Percentiles rank a stretch among this genome's conserved stretches.
Conservation (phyloP, 2,113 vertebrate genomes). For the Eubucco bourcierii region DNA sequence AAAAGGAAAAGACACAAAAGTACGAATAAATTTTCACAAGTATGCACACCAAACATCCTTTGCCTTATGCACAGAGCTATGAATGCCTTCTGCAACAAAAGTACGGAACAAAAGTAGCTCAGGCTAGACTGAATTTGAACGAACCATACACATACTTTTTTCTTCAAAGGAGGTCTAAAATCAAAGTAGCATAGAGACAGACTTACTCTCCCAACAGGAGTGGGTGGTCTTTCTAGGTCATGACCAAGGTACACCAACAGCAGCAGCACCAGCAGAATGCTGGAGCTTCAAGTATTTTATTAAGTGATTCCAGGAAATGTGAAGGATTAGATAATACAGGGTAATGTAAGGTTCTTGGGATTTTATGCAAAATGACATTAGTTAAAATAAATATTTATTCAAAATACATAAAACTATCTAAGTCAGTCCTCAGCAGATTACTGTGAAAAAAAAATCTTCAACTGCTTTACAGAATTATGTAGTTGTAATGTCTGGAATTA, state of each 20-base stretch:
- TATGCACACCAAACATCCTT: background rate
- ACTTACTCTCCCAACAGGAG: conserved; percentile 52
- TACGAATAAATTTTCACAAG: background rate
- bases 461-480: background rate
- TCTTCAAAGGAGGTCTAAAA: conserved; percentile 59
- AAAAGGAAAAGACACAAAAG: background rate
- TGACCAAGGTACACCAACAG: conserved; percentile 9
- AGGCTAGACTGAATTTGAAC: background rate
- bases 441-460: background rate
- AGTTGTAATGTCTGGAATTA: background rate
- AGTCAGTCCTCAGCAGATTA: background rate
- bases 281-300: background rate
- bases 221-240: conserved; percentile 73
- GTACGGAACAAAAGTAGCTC: background rate
- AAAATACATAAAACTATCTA: background rate
- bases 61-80: background rate
- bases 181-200: background rate
- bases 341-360: background rate
- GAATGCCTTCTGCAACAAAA: background rate
- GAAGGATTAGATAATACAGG: background rate
- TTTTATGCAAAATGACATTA: background rate
- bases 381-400: background rate
- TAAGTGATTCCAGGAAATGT: background rate
- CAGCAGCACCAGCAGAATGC: background rate
- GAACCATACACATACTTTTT: conserved; percentile 24